A percentile compares a stretch with the other conserved stretches of the same genome.
Evolutionary conservation across 2,888 invertebrate genomes (phyloP).

Genomic region (Lasiommata megera): DNA sequence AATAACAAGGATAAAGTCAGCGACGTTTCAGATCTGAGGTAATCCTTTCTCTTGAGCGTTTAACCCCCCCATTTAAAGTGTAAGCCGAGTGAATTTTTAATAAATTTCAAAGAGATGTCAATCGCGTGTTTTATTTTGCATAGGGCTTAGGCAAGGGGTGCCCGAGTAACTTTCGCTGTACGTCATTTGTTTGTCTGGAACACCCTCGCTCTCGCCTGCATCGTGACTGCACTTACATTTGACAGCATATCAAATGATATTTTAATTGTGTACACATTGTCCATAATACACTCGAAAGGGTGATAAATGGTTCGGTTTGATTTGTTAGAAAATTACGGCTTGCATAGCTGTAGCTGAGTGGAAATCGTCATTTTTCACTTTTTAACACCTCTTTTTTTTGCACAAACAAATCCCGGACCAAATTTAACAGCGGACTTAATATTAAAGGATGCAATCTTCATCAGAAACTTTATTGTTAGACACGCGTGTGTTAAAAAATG

Average conservation of each 20-base stretch:
- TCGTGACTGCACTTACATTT: constrained; percentile 64
- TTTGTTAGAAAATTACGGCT: constrained; percentile 20
- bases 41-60: constrained; percentile 76
- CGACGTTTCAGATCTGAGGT: constrained; percentile 46
- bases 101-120: constrained; percentile 80
- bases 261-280: constrained; percentile 52
- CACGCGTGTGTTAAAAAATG: no score
- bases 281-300: constrained; percentile 25
- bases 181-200: constrained; percentile 72
- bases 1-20: constrained; percentile 38
- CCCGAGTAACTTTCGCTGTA: constrained; percentile 79
- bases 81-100: constrained; percentile 78
- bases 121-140: constrained; percentile 81
- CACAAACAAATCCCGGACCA: no score
- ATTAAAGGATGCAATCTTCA: no score
- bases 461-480: no score
- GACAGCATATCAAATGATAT: constrained; percentile 73
- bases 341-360: not conserved
- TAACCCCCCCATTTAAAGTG: constrained; percentile 73
- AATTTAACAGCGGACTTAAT: no score
- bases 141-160: constrained; percentile 72
- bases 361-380: not conserved
- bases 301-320: constrained; percentile 28
- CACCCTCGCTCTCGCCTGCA: constrained; percentile 44
- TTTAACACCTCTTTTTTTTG: no score